phyloP scores from a whole-genome alignment of 2,113 vertebrate genomes.

The Dromiciops gliroides region DNA sequence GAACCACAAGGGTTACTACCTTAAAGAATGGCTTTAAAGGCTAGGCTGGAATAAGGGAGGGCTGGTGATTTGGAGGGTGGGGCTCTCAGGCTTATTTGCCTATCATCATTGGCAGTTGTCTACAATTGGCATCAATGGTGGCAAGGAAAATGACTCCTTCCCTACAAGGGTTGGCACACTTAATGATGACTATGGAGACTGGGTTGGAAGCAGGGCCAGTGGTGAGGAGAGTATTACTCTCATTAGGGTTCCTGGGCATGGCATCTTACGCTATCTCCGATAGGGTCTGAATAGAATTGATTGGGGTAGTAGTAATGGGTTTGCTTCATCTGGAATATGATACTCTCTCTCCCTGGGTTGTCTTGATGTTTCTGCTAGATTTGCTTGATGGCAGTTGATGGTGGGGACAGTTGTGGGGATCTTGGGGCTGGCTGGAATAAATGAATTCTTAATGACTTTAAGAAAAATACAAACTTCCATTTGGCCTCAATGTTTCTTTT shows the following conservation, averaged over 20 bases:
- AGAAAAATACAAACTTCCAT: neutral
- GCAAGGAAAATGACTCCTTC: neutral
- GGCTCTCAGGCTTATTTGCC: neutral
- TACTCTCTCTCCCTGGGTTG: neutral
- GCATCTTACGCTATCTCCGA: neutral
- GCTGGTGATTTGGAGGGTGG: neutral
- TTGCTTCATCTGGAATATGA: neutral
- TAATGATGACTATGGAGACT: neutral
- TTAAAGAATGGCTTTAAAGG: neutral
- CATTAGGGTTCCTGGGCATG: neutral
- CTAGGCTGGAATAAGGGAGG: neutral
- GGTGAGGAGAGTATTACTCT: neutral
- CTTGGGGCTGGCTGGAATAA: neutral
- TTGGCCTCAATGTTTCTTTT: neutral
- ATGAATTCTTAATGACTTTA: neutral
- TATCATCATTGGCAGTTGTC: neutral
- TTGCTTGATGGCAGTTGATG: neutral
- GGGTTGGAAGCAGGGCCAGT: neutral
- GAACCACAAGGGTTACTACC: neutral
- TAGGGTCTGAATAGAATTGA: neutral
- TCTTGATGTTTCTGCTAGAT: neutral
- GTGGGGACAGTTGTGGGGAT: neutral
- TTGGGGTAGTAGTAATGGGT: neutral
- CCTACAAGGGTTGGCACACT: neutral
- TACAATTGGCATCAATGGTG: neutral